Evolutionary conservation across 2,888 invertebrate genomes (phyloP).

Genomic region (Aproaerema taeniolella): DNA sequence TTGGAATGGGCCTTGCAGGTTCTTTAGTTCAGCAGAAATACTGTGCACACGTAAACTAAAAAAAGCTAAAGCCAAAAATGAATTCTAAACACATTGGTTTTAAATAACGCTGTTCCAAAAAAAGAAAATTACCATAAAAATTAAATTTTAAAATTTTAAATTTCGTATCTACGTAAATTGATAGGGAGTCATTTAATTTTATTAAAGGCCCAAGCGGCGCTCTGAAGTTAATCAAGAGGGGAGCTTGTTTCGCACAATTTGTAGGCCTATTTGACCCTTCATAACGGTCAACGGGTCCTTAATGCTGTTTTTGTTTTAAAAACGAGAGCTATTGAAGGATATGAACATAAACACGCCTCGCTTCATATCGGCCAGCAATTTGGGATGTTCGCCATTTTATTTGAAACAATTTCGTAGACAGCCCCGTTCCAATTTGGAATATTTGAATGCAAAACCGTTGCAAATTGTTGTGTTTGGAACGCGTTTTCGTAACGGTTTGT

Average conservation of each 20-base stretch:
- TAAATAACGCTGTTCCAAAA: too few relatives aligned
- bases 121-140: too few relatives aligned
- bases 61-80: too few relatives aligned
- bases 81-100: too few relatives aligned
- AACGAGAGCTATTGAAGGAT: constrained; percentile 21
- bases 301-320: constrained; percentile 47
- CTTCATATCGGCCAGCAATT: background rate
- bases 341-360: constrained; percentile 5
- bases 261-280: constrained; percentile 59
- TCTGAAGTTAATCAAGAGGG: constrained; percentile 59
- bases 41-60: too few relatives aligned
- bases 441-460: too few relatives aligned
- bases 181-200: too few relatives aligned
- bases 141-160: constrained; percentile 18
- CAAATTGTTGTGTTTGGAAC: too few relatives aligned
- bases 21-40: too few relatives aligned
- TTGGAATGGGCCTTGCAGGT: too few relatives aligned
- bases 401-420: background rate
- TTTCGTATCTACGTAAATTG: too few relatives aligned
- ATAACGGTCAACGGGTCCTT: constrained; percentile 46
- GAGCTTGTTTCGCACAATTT: constrained; percentile 55
- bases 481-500: too few relatives aligned
- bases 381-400: background rate
- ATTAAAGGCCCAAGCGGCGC: constrained; percentile 34
- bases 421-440: background rate